Conservation (phyloP, 1,140 invertebrate species). For the Rhopalosiphum maidis region DNA sequence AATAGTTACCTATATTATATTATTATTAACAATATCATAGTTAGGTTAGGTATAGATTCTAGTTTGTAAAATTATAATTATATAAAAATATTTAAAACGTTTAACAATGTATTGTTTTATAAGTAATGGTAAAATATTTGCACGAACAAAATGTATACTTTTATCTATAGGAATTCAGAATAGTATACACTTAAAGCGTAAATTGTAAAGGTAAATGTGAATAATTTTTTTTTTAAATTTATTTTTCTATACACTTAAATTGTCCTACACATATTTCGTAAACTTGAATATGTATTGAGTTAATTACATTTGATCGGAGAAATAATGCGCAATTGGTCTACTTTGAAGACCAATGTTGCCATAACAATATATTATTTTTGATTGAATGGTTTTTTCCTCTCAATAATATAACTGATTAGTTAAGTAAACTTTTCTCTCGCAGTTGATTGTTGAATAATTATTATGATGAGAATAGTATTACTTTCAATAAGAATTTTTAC, state of each 20-base stretch:
- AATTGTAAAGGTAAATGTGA: background rate
- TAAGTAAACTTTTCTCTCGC: background rate
- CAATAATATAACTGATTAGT: background rate
- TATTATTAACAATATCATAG: too few relatives aligned
- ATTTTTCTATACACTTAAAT: background rate
- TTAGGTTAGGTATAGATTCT: background rate
- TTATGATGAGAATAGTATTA: background rate
- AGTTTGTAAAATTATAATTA: background rate
- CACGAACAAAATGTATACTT: background rate
- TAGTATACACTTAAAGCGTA: background rate
- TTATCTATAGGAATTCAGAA: too few relatives aligned
- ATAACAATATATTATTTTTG: background rate
- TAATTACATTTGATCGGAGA: background rate
- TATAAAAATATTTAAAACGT: background rate
- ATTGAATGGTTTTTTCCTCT: background rate
- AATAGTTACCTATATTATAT: too few relatives aligned
- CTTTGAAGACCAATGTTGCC: too few relatives aligned
- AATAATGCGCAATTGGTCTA: background rate
- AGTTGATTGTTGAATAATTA: constrained; percentile 25
- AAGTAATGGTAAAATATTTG: background rate
- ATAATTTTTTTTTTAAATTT: background rate
- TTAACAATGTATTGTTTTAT: background rate
- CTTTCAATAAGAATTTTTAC: constrained; percentile 36
- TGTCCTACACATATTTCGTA: background rate
- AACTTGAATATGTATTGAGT: background rate